phyloP scores from a whole-genome alignment of 2,797 vertebrate species.

The Pseudomugil gertrudae region DNA sequence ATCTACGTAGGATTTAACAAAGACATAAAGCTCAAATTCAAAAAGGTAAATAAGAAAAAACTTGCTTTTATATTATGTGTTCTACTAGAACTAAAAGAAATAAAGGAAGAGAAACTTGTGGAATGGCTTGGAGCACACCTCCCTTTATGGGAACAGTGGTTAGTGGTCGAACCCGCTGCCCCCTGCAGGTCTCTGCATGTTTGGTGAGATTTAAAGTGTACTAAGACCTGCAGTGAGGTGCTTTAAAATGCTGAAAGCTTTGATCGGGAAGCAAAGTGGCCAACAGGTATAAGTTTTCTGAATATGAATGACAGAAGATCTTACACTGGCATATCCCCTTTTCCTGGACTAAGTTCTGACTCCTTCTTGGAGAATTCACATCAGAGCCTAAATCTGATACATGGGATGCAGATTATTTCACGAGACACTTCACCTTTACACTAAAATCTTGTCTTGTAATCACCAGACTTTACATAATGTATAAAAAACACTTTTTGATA shows the following conservation, averaged over 20 bases:
- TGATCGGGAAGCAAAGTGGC: slow-evolving; percentile 3
- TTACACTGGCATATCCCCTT: slow-evolving; percentile 10
- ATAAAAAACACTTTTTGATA: not conserved
- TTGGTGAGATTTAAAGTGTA: slow-evolving; percentile 1
- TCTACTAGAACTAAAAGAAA: not conserved
- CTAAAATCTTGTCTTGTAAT: not conserved
- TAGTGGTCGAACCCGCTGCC: not conserved
- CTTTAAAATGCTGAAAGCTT: slow-evolving; percentile 7
- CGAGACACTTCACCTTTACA: slow-evolving; percentile 3
- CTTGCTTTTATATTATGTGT: not conserved
- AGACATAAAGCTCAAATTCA: not conserved
- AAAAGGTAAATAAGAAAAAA: not conserved
- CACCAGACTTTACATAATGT: not conserved
- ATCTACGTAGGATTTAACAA: not conserved
- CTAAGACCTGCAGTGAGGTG: not conserved
- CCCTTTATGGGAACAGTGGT: not conserved
- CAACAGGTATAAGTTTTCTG: slow-evolving; percentile 1
- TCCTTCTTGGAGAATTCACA: slow-evolving; percentile 15
- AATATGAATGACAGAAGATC: slow-evolving; percentile 7
- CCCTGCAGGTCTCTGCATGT: not conserved
- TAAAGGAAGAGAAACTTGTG: not conserved
- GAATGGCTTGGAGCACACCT: not conserved
- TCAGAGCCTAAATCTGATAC: slow-evolving; percentile 2
- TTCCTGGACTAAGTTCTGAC: slow-evolving; percentile 28
- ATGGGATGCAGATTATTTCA: not conserved